Percentiles rank a stretch among this genome's conserved stretches.
These are phyloP conservation scores for Daktulosphaira vitifoliae DNA, from an alignment of 1,140 invertebrate species.

Conservation along the genomic window DNA sequence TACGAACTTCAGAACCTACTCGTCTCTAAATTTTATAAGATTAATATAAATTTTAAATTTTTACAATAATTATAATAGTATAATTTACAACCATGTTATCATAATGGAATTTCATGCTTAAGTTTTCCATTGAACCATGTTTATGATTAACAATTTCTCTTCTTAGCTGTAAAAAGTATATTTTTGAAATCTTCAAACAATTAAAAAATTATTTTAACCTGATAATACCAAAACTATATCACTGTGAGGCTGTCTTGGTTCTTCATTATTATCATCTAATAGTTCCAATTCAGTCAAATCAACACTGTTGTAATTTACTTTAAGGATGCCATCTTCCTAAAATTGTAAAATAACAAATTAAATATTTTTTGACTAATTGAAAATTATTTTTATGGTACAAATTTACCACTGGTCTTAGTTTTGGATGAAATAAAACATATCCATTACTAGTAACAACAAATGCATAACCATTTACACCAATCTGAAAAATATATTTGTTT, in stretches of 20 bases:
- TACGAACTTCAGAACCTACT: slow-evolving; percentile 65
- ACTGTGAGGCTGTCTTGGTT: slow-evolving; percentile 38
- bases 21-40: slow-evolving; percentile 48
- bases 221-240: slow-evolving; percentile 40
- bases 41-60: background rate
- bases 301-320: slow-evolving; percentile 91
- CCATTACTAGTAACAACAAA: slow-evolving; percentile 96
- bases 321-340: slow-evolving; percentile 61
- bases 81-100: slow-evolving; percentile 56
- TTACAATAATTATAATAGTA: background rate
- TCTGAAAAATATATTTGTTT: slow-evolving; percentile 47
- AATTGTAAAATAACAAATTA: slow-evolving; percentile 33
- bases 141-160: slow-evolving; percentile 63
- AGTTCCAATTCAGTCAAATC: slow-evolving; percentile 93
- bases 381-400: background rate
- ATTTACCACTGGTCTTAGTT: slow-evolving; percentile 63
- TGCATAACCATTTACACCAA: slow-evolving; percentile 91
- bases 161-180: slow-evolving; percentile 49
- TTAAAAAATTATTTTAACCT: background rate
- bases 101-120: slow-evolving; percentile 68
- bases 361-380: background rate
- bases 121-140: slow-evolving; percentile 53
- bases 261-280: slow-evolving; percentile 53
- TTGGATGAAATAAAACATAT: slow-evolving; percentile 74
- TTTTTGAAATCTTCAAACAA: background rate